Evolutionary conservation across 1,140 invertebrate species (phyloP), one percentile per base, ranked within the genome.

Genomic region (Cotesia vestalis): DNA sequence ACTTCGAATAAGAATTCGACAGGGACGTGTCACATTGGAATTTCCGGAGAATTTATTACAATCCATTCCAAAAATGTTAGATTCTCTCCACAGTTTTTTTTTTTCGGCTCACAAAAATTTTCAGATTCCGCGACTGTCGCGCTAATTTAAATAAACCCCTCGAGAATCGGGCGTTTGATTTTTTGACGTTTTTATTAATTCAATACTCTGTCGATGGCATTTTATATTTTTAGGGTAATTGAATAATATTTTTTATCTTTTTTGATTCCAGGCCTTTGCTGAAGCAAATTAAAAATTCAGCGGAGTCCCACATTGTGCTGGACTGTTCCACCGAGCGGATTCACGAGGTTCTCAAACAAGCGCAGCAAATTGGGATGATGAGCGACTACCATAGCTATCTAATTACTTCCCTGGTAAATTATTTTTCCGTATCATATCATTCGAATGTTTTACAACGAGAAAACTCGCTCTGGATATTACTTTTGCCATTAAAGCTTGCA

Each of bases 361-460:
- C 95, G 3, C 95, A 97, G 87, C 95, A 98, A 88, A 95, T 97
- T 63, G 96, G 95, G 51, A 95, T 97, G 93, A 95, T 97, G 94
- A 96, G 94, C 52, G 94, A 96, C 82, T 94, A 96, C 80, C 94
- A 96, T 81, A 95, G 93, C 83, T 97, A 96, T 85, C 90, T 97
- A 75, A 94, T 98, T 46, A 96, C 95, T 1, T 95, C 95, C 4
- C 82, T 96, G 86, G 94, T 95, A 88, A 89, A 89, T n/a, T 14
- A 20, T 62, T 46, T 53, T 63, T 34, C 62, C 61, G 4, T 36
- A 46, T 57, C 12, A 9, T 9, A 8, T 14, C 36, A 34, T 12
- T 34, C 12, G 6, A 36, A 34, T 53, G n/a, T 55, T 35, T 20
- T 55, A 20, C 5, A 52, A 5, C 11, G 14, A 59, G 9, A 59